phyloP scores from a whole-genome alignment of 2,797 vertebrate species.

The Sebastes cheni region DNA sequence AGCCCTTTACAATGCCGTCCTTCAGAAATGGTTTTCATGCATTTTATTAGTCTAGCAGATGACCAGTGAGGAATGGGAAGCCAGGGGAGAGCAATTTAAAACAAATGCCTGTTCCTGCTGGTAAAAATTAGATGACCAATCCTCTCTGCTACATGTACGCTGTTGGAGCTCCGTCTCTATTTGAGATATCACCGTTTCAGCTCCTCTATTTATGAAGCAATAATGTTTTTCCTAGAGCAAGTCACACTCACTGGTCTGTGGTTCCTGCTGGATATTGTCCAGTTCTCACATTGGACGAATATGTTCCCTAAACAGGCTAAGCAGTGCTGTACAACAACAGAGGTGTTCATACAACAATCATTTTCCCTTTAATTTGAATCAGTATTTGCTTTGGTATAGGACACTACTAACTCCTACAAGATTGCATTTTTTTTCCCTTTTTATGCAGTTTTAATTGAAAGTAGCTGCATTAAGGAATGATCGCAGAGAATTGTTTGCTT shows the following conservation, averaged over 20 bases:
- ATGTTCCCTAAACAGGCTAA: not conserved
- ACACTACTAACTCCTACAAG: not conserved
- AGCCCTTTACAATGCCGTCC: conserved; percentile 41
- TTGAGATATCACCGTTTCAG: conserved; percentile 34
- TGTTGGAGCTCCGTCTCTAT: conserved; percentile 33
- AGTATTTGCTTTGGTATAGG: not conserved
- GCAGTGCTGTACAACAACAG: not conserved
- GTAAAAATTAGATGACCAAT: conserved; percentile 39
- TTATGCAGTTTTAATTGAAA: not conserved
- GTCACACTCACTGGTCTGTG: conserved; percentile 4
- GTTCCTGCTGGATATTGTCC: conserved; percentile 22
- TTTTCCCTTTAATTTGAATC: conserved; percentile 2
- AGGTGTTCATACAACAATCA: not conserved
- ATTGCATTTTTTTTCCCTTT: not conserved
- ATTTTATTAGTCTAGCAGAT: conserved; percentile 58
- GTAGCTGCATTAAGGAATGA: not conserved
- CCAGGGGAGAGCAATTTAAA: conserved; percentile 43
- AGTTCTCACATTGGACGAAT: conserved; percentile 18
- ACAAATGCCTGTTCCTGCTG: conserved; percentile 45
- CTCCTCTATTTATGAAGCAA: conserved; percentile 19
- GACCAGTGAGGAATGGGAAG: conserved; percentile 36
- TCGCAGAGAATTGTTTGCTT: not conserved
- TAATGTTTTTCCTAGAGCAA: conserved; percentile 26
- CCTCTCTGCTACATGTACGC: conserved; percentile 7
- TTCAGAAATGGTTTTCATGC: conserved; percentile 60